phyloP scores from a whole-genome alignment of 2,113 vertebrate genomes.

The Meleagris gallopavo region DNA sequence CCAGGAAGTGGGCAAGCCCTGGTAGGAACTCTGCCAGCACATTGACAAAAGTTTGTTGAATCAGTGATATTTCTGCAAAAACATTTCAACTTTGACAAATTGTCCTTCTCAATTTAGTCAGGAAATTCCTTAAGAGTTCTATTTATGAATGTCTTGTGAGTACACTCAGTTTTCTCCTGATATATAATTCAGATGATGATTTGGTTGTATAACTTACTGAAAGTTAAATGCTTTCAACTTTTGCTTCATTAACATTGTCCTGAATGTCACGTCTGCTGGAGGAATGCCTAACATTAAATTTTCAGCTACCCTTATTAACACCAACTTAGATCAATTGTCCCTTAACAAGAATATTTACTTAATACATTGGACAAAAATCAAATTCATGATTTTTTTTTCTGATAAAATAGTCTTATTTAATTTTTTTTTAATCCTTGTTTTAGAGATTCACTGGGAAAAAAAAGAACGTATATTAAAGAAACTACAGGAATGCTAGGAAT shows the following conservation, averaged over 20 bases:
- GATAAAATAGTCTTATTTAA: conserved; percentile 56
- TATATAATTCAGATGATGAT: not conserved
- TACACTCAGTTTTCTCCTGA: not conserved
- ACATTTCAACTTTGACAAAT: not conserved
- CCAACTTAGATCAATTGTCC: conserved; percentile 24
- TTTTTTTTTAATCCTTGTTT: conserved; percentile 37
- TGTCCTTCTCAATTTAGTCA: not conserved
- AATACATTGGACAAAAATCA: conserved; percentile 31
- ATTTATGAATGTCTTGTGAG: not conserved
- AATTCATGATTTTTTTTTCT: conserved; percentile 65
- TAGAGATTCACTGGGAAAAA: conserved; percentile 43
- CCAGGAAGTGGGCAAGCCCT: not conserved
- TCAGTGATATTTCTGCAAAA: not conserved
- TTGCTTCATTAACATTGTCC: not conserved
- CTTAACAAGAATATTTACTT: conserved; percentile 62
- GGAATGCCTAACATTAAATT: not conserved
- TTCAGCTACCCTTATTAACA: conserved; percentile 17
- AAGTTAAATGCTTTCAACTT: not conserved
- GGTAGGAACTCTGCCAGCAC: not conserved
- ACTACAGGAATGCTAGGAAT: conserved; percentile 62
- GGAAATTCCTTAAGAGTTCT: not conserved
- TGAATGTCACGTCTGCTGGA: not conserved
- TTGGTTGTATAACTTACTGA: not conserved
- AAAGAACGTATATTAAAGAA: conserved; percentile 48
- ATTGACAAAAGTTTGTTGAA: not conserved